Evolutionary conservation across 1,140 invertebrate species (phyloP), one percentile per base, ranked within the genome.

Genomic region (Lordiphosa stackelbergi): DNA sequence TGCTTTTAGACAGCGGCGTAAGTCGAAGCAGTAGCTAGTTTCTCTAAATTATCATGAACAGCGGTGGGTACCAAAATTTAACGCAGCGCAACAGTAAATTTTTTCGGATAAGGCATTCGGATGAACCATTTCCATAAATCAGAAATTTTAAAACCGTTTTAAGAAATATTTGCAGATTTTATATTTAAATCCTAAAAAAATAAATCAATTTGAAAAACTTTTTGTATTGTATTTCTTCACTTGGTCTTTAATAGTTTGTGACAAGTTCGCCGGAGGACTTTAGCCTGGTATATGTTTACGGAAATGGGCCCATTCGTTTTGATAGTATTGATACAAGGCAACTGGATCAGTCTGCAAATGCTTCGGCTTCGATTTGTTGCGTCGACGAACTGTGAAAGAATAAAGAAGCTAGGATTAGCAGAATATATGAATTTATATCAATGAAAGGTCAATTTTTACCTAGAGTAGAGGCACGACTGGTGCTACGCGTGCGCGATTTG

Each of bases 251-350:
- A 4, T 87, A 91, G 89, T 73, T 89, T 91, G 65, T 90, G 89
- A 47, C 91, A 19, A 63, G 43, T 91, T 90, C 0, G 89, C 73
- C 57, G 90, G 90, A 0, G 41, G 8, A 61, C 91, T 90, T 87
- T 93, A 92, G 16, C 93, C 93, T 4, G 93, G 93, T 31, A 94
- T 89, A 79, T 91, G 90, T 3, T 87, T 71, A 70, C 91, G 91
- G 41, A 93, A 90, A 71, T 92, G 91, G n/a, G 91, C 90, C 94
- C 94, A 95, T 65, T 92, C 88, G 37, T 90, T 88, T 73, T 93
- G 90, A 75, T 94, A 95, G 59, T 93, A 91, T 46, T 94, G 93
- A 81, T 94, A 95, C 7, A 94, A 85, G 8, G 91, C 88, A 2
- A 95, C 93, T 41, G 94, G 93, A 85, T 94, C 93, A 66, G 16